A percentile compares a stretch with the other conserved stretches of the same genome.
Conservation (phyloP, 1,140 invertebrate genomes). For the Sinella curviseta region DNA sequence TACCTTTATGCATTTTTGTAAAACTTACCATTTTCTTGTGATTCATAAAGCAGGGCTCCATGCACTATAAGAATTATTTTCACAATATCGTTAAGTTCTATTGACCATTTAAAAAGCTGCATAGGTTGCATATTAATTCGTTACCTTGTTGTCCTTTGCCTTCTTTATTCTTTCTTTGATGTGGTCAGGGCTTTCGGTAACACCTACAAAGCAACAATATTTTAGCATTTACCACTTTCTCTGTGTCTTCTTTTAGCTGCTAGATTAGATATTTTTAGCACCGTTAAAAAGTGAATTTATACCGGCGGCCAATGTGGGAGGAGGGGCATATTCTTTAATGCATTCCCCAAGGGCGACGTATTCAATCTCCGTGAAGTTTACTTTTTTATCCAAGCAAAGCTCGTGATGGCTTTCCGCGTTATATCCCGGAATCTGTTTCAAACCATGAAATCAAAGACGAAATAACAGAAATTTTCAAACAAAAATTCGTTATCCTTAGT, state of each 20-base stretch:
- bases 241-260: too few relatives aligned
- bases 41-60: slow-evolving; percentile 13
- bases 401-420: neutral
- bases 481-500: neutral
- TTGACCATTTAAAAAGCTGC: neutral
- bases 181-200: neutral
- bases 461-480: neutral
- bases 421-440: neutral
- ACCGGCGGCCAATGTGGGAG: neutral
- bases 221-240: too few relatives aligned
- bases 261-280: too few relatives aligned
- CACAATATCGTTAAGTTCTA: neutral
- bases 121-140: neutral
- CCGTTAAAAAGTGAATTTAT: neutral
- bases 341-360: slow-evolving; percentile 5
- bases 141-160: neutral
- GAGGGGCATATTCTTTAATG: slow-evolving; percentile 1
- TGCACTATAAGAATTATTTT: neutral
- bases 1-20: too few relatives aligned
- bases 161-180: neutral
- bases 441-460: neutral
- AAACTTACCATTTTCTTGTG: slow-evolving; percentile 17
- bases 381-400: neutral
- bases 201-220: neutral
- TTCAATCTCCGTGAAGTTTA: slow-evolving; percentile 13